A percentile compares a stretch with the other conserved stretches of the same genome.
phyloP scores from a whole-genome alignment of 2,797 vertebrate genomes.

The Pseudomugil gertrudae region DNA sequence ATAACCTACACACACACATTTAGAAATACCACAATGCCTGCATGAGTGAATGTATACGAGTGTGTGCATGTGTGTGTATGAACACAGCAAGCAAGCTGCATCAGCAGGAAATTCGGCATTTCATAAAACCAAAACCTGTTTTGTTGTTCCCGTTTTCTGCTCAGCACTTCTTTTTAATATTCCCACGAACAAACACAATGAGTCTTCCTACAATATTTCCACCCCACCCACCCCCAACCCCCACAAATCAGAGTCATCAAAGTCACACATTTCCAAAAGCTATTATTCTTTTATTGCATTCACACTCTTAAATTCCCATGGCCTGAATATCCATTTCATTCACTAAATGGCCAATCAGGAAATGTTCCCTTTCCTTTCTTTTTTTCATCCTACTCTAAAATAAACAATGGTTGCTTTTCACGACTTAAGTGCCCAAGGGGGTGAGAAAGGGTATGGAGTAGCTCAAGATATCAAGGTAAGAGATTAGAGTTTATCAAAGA shows the following conservation, averaged over 20 bases:
- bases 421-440: constrained; percentile 55
- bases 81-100: constrained; percentile 19
- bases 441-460: constrained; percentile 34
- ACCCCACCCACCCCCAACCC: constrained; percentile 56
- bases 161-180: not conserved
- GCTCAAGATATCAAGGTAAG: constrained; percentile 70
- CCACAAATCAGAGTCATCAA: constrained; percentile 46
- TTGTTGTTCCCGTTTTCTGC: constrained; percentile 21
- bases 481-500: constrained; percentile 71
- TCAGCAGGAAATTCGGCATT: constrained; percentile 56
- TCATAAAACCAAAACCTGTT: constrained; percentile 46
- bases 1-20: constrained; percentile 9
- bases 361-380: constrained; percentile 23
- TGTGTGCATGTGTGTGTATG: not conserved
- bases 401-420: constrained; percentile 68
- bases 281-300: constrained; percentile 34
- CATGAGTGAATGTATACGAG: not conserved
- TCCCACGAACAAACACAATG: constrained; percentile 52
- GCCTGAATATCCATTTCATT: constrained; percentile 55
- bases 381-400: constrained; percentile 20
- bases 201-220: constrained; percentile 62
- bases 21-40: not conserved
- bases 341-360: constrained; percentile 44
- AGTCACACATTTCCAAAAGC: constrained; percentile 43
- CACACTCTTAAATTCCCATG: constrained; percentile 57